Base-by-base conservation (phyloP, 2,888 invertebrate species). In the Willowsia nigromaculata region DNA sequence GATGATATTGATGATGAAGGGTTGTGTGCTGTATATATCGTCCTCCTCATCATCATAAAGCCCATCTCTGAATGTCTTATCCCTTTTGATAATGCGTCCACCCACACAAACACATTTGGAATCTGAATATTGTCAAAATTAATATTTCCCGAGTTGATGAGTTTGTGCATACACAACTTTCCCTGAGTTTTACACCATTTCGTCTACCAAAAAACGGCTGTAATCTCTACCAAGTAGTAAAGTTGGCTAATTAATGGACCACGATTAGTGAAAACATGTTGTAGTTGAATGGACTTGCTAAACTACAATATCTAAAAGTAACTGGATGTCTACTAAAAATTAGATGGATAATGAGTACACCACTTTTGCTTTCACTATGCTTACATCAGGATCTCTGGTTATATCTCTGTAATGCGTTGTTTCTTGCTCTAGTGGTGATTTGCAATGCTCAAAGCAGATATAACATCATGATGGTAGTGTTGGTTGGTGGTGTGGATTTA, bases 281-380 rank as follows among this genome's bases (percentile, higher is more conserved):
- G 65, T n/a, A n/a, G n/a, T 68, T 68, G 18, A 68, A 68, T 37
- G 37, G 37, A 68, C 65, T 68, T 50, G 37, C 18, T 68, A 68
- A 68, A 68, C 37, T 68, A 37, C 33, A 68, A 68, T 68, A 68
- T 68, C 37, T 27, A 37, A 68, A 68, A 68, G 65, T 68, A 68
- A 68, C 65, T 68, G n/a, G n/a, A n/a, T 68, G 25, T 18, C 33
- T n/a, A 33, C 3, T 13, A 33, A 18, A 68, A 68, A 68, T 68
- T 33, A 68, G 65, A 37, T 37, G 33, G 37, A 4, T 68, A 65
- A 37, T 68, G 65, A 68, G 37, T 68, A 9, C 65, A 18, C 65
- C 33, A 9, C 15, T 68, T 37, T 68, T 68, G 7, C 65, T 68
- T 68, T 33, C 18, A 25, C 59, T 7, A 1, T 11, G 30, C 59